Evolutionary conservation across 1,140 invertebrate species (phyloP).

Genomic region (Leptestheria dahalacensis): DNA sequence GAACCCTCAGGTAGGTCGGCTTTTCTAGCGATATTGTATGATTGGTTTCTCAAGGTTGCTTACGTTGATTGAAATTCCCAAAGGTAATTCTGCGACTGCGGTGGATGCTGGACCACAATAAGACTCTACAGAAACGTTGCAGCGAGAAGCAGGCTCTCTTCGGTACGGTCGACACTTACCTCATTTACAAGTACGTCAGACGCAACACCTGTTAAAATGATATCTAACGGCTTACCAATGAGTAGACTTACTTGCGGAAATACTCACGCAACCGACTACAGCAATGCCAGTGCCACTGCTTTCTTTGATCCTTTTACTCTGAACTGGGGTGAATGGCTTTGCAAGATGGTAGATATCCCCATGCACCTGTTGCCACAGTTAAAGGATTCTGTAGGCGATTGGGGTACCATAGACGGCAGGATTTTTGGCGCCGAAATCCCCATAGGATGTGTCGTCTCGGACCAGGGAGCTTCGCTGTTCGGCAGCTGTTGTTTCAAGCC

Average conservation of each 20-base stretch:
- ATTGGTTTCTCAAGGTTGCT: too few species aligned
- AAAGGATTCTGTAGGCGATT: constrained; percentile 57
- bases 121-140: constrained; percentile 43
- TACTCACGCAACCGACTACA: constrained; percentile 67
- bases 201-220: constrained; percentile 6
- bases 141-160: constrained; percentile 49
- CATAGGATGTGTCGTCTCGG: constrained; percentile 52
- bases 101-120: constrained; percentile 59
- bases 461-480: constrained; percentile 72
- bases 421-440: constrained; percentile 36
- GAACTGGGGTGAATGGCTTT: constrained; percentile 56
- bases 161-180: constrained; percentile 88
- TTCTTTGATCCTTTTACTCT: constrained; percentile 83
- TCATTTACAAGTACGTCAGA: constrained; percentile 63
- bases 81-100: constrained; percentile 61
- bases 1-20: constrained; percentile 51
- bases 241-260: constrained; percentile 32
- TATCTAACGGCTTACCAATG: constrained; percentile 6
- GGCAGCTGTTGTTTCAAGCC: constrained; percentile 68
- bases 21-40: too few species aligned
- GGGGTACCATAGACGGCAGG: constrained; percentile 30
- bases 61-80: too few species aligned
- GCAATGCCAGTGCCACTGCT: constrained; percentile 76
- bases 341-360: constrained; percentile 53
- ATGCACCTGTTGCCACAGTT: constrained; percentile 58